A percentile compares a stretch with the other conserved stretches of the same genome.
Evolutionary conservation across 37 sponge, comb jelly and placozoan species (phyloP).

Genomic region (Halisarca cf. caerulea): DNA sequence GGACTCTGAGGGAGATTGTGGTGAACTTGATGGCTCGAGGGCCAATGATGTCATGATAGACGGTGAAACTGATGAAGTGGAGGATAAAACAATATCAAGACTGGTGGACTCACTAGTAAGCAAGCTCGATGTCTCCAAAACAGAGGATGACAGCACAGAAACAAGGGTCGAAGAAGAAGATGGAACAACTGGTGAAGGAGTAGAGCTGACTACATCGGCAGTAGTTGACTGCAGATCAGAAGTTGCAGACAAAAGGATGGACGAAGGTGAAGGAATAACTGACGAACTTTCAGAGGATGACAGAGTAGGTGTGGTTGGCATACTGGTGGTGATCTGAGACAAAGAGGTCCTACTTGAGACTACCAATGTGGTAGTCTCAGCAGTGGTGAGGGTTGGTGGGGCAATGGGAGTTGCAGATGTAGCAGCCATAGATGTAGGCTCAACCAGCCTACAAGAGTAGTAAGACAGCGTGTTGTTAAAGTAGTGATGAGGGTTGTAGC

Average conservation of each 20-base stretch:
- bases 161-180: not conserved
- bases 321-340: too few species aligned
- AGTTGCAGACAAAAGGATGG: not conserved
- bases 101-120: too few species aligned
- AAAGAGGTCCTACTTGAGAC: too few species aligned
- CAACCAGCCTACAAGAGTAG: constrained; percentile 15
- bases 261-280: too few species aligned
- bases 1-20: too few species aligned
- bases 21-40: too few species aligned
- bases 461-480: constrained; percentile 38
- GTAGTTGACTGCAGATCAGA: not conserved
- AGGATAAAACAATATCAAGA: too few species aligned
- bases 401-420: not conserved
- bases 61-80: not conserved
- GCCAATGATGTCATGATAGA: too few species aligned
- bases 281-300: not conserved
- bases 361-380: too few species aligned
- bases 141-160: not conserved
- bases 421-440: constrained; percentile 23
- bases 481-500: constrained; percentile 59
- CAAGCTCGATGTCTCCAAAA: too few species aligned
- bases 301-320: too few species aligned
- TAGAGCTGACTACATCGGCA: not conserved
- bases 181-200: not conserved
- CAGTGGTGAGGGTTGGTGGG: too few species aligned